Conservation (phyloP, 2,797 vertebrate genomes). For the Pyrocephalus nanus region DNA sequence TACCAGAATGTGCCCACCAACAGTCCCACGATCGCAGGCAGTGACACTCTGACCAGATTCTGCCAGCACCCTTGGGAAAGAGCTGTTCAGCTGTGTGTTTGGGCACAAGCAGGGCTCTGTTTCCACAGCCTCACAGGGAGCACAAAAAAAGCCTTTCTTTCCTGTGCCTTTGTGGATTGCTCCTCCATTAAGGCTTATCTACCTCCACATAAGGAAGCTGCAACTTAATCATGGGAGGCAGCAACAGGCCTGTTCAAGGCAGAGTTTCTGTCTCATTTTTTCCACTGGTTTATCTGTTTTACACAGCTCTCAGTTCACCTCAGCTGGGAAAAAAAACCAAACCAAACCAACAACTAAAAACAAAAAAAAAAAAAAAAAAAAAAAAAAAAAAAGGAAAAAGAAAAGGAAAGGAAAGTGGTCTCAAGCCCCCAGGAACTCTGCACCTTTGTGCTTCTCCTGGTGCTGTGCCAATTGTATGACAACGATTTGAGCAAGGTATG, state of each 20-base stretch:
- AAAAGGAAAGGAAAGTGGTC: neutral
- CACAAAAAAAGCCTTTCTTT: neutral
- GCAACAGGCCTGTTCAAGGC: neutral
- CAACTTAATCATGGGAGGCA: neutral
- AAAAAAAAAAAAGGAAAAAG: accelerated
- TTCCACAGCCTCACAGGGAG: neutral
- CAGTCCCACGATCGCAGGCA: neutral
- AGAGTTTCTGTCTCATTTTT: neutral
- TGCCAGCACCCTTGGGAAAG: neutral
- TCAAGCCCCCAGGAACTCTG: neutral
- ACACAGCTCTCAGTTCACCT: neutral
- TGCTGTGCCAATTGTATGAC: neutral
- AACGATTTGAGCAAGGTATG: neutral
- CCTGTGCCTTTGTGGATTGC: neutral
- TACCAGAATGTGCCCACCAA: neutral
- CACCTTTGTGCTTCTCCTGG: neutral
- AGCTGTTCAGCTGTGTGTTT: neutral
- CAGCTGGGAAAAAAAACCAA: neutral
- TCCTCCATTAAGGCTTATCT: neutral
- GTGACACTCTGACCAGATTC: neutral
- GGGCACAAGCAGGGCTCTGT: neutral
- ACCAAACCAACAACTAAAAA: too few relatives aligned
- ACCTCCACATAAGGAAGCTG: neutral
- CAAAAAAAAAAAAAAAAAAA: too few relatives aligned
- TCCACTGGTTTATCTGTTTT: neutral